Percentiles rank a stretch among this genome's conserved stretches.
These are phyloP conservation scores for Spicauda simplicius DNA, from an alignment of 2,888 invertebrate species.

Conservation along the genomic window DNA sequence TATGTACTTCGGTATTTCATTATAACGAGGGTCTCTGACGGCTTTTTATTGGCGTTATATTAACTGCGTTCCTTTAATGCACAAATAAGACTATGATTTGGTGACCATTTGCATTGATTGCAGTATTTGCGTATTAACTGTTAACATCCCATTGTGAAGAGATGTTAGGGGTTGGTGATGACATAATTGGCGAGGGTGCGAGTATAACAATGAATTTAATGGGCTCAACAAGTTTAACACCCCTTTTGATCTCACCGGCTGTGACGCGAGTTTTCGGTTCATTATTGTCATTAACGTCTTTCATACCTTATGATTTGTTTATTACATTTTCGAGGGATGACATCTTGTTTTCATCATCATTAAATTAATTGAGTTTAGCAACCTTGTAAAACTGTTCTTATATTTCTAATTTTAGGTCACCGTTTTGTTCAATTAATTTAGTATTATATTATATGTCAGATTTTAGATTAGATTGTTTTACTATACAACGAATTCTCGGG, in stretches of 20 bases:
- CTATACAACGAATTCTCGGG: too few species aligned
- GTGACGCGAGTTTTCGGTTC: slow-evolving; percentile 55
- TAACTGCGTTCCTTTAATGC: slow-evolving; percentile 41
- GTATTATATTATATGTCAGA: too few species aligned
- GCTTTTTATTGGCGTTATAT: slow-evolving; percentile 39
- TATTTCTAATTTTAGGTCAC: too few species aligned
- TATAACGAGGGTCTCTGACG: slow-evolving; percentile 43
- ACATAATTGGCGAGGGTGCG: slow-evolving; percentile 75
- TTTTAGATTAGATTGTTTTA: too few species aligned
- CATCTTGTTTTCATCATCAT: slow-evolving; percentile 35
- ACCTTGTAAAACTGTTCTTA: neutral
- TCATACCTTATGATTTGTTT: slow-evolving; percentile 38
- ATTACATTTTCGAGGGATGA: slow-evolving; percentile 34
- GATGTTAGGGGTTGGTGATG: slow-evolving; percentile 65
- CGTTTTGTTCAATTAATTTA: too few species aligned
- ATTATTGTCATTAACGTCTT: slow-evolving; percentile 47
- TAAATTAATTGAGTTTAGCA: neutral
- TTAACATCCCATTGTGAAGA: slow-evolving; percentile 65
- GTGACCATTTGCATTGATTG: slow-evolving; percentile 44
- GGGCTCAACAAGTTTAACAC: slow-evolving; percentile 74
- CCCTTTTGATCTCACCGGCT: slow-evolving; percentile 60
- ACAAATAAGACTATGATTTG: slow-evolving; percentile 30
- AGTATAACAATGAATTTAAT: slow-evolving; percentile 74
- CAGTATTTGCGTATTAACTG: slow-evolving; percentile 49
- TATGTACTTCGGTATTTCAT: slow-evolving; percentile 39